These are phyloP conservation scores for Alcedo atthis DNA, from an alignment of 2,797 vertebrate species.

Conservation along the genomic window DNA sequence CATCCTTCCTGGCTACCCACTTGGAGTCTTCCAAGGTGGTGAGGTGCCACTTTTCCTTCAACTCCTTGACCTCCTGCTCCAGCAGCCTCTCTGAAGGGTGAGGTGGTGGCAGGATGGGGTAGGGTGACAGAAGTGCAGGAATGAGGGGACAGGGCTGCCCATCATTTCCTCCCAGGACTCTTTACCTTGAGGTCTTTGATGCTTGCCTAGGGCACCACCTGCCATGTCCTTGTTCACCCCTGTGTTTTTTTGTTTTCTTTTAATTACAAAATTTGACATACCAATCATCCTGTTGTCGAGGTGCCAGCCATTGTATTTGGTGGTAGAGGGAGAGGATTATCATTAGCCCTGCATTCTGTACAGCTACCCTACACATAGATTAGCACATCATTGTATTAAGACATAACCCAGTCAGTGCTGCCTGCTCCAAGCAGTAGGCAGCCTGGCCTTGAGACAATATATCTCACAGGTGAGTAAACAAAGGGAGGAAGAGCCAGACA, in stretches of 20 bases:
- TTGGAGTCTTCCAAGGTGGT: background rate
- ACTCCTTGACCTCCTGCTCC: background rate
- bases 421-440: background rate
- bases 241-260: background rate
- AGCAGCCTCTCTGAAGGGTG: background rate
- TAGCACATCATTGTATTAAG: background rate
- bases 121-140: background rate
- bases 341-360: background rate
- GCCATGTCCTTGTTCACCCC: background rate
- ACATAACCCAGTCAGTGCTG: background rate
- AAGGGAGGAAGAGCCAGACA: background rate
- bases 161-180: background rate
- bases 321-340: background rate
- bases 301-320: conserved; percentile 17
- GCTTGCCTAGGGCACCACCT: background rate
- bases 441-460: conserved; percentile 20
- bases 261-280: background rate
- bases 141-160: background rate
- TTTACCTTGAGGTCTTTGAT: background rate
- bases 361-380: background rate
- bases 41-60: background rate
- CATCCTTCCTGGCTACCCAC: background rate
- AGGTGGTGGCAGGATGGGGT: background rate
- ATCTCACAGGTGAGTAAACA: conserved; percentile 65
- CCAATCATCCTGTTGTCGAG: background rate